These are phyloP conservation scores for Marasmarcha lunaedactyla DNA, from an alignment of 2,888 invertebrate genomes.

Conservation along the genomic window DNA sequence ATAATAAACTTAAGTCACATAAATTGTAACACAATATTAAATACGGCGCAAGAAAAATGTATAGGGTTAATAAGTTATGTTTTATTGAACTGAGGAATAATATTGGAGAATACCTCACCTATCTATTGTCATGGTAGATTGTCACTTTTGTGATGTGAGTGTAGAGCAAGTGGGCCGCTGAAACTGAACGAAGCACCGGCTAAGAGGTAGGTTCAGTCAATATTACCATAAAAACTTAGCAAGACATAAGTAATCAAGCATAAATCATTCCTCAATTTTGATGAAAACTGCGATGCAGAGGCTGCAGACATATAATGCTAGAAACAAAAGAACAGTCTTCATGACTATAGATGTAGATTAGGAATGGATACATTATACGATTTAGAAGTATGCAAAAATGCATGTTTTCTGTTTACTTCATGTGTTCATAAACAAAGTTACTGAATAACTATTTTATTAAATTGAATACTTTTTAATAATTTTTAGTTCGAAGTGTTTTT, in stretches of 20 bases:
- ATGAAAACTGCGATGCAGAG: slow-evolving; percentile 47
- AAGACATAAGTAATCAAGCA: not conserved
- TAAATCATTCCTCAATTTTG: slow-evolving; percentile 52
- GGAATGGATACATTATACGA: slow-evolving; percentile 32
- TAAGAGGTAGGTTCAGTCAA: slow-evolving; percentile 64
- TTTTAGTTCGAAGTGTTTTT: slow-evolving; percentile 19
- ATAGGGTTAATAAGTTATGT: too few relatives aligned
- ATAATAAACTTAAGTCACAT: too few relatives aligned
- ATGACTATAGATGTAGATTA: slow-evolving; percentile 60
- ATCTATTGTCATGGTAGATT: slow-evolving; percentile 70
- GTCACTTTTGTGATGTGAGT: slow-evolving; percentile 65
- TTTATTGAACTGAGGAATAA: slow-evolving; percentile 35
- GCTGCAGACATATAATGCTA: slow-evolving; percentile 29
- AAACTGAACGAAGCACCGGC: slow-evolving; percentile 55
- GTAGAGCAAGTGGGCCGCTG: slow-evolving; percentile 54
- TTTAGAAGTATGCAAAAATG: slow-evolving; percentile 50
- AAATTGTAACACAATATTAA: too few relatives aligned
- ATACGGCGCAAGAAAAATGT: too few relatives aligned
- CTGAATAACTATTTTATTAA: slow-evolving; percentile 56
- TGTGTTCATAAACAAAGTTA: slow-evolving; percentile 70
- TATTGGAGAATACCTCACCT: slow-evolving; percentile 55
- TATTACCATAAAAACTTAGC: slow-evolving; percentile 25
- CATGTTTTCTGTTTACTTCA: slow-evolving; percentile 61
- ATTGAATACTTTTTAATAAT: slow-evolving; percentile 32
- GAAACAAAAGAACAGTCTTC: slow-evolving; percentile 60